Base-by-base conservation (phyloP, 1,140 invertebrate genomes). In the Microvelia longipes region DNA sequence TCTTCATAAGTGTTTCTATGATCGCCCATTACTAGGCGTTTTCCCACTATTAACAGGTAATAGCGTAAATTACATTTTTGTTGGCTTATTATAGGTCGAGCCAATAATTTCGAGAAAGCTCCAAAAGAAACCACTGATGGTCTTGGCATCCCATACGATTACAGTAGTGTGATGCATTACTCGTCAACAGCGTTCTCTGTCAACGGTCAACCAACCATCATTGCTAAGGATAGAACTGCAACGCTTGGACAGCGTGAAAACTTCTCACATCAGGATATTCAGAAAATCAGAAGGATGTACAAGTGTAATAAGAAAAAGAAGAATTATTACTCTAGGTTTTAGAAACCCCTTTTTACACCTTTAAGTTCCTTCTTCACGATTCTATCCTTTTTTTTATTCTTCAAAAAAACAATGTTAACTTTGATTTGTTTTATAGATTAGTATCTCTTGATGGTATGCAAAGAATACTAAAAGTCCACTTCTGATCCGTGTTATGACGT, bases 141-240 rank as follows among this genome's bases (percentile, higher is more conserved):
- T 24, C 89, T 83, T 73, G 88, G 87, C 1, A 82, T 91, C 0
- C 79, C 82, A 0, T 91, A 91, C 73, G 91, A 93, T 78, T 92
- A 89, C 75, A 83, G 85, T 66, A 91, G 89, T 71, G 87, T 93
- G 0, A 92, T 93, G 90, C 91, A 93, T 77, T 93, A 93, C 75
- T 90, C 88, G 0, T 80, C 84, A 15, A 86, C 83, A 64, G 89
- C 90, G 14, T 93, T 93, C 78, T 88, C 88, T 2, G 83, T 77
- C 63, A 92, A 92, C 76, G 85, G 86, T 1, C 75, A 84, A 74
- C 84, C 85, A 13, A 91, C 89, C 0, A 90, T 91, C 68, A 78
- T 83, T 5, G 80, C 87, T 0, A 87, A 82, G 82, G 87, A 69
- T 73, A 68, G 28, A 13, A 73, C 69, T 0, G 71, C 70, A 0